Evolutionary conservation across 2,888 invertebrate genomes (phyloP).

Genomic region (Leucophora obtusa): DNA sequence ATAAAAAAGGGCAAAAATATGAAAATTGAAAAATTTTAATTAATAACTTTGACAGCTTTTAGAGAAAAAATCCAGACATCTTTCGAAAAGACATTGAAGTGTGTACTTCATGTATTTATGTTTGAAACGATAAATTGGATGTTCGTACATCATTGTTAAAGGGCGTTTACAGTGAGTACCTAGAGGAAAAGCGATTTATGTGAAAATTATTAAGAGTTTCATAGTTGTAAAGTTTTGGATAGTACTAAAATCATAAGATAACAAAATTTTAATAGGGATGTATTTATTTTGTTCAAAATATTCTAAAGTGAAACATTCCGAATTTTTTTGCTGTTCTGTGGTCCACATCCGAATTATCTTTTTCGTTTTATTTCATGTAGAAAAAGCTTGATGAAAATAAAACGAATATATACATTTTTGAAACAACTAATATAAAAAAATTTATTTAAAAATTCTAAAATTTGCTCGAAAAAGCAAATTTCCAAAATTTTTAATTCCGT

Average conservation of each 20-base stretch:
- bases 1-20: slow-evolving; percentile 32
- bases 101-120: background rate
- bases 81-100: slow-evolving; percentile 3
- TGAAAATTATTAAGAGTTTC: slow-evolving; percentile 19
- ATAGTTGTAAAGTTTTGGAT: slow-evolving; percentile 33
- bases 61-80: slow-evolving; percentile 14
- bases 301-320: too few species aligned
- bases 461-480: too few species aligned
- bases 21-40: slow-evolving; percentile 62
- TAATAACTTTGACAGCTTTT: slow-evolving; percentile 60
- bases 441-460: too few species aligned
- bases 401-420: too few species aligned
- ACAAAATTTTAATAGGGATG: background rate
- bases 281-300: too few species aligned
- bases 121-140: background rate
- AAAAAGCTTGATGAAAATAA: too few species aligned
- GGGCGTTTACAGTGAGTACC: background rate
- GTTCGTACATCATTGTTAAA: background rate
- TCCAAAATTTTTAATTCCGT: too few species aligned
- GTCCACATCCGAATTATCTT: too few species aligned
- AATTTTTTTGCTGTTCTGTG: too few species aligned
- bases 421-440: too few species aligned
- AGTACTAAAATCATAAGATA: slow-evolving; percentile 3
- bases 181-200: slow-evolving; percentile 28
- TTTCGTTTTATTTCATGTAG: too few species aligned